Evolutionary conservation across 2,797 vertebrate species (phyloP).

Genomic region (Anomalospiza imberbis): DNA sequence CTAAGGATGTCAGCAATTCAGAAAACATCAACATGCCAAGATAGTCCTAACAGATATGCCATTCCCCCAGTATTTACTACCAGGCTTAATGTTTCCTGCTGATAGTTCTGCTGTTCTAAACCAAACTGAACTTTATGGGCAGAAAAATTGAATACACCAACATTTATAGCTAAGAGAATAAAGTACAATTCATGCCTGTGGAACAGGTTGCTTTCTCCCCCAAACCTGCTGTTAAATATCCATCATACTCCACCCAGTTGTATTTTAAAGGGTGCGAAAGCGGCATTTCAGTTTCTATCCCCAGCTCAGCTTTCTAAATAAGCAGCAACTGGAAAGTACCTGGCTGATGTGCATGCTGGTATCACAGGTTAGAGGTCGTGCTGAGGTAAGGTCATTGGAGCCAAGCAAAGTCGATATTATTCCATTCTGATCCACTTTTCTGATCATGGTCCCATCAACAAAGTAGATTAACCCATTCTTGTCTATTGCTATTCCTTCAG

Average conservation of each 20-base stretch:
- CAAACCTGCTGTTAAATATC: not conserved
- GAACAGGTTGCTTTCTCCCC: not conserved
- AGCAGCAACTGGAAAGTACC: conserved; percentile 73
- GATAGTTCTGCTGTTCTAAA: conserved; percentile 39
- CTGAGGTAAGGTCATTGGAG: conserved; percentile 95
- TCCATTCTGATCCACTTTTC: conserved; percentile 95
- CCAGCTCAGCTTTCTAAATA: not conserved
- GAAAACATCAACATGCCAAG: conserved; percentile 20
- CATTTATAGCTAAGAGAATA: conserved; percentile 4
- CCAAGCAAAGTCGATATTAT: conserved; percentile 96
- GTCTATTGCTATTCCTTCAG: conserved; percentile 89
- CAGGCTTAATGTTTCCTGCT: conserved; percentile 30
- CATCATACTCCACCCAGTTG: not conserved
- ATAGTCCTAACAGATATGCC: conserved; percentile 7
- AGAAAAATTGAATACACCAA: conserved; percentile 47
- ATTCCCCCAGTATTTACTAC: conserved; percentile 48
- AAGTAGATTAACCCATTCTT: conserved; percentile 97
- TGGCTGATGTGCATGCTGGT: conserved; percentile 97
- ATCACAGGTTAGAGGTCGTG: conserved; percentile 93
- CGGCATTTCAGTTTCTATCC: not conserved
- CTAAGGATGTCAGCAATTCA: conserved; percentile 16
- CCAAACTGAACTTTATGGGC: conserved; percentile 38
- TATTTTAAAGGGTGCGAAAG: not conserved
- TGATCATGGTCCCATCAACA: conserved; percentile 95
- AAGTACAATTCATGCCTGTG: not conserved